Evolutionary conservation across 2,888 invertebrate genomes (phyloP).

Genomic region (Monochamus alternatus): DNA sequence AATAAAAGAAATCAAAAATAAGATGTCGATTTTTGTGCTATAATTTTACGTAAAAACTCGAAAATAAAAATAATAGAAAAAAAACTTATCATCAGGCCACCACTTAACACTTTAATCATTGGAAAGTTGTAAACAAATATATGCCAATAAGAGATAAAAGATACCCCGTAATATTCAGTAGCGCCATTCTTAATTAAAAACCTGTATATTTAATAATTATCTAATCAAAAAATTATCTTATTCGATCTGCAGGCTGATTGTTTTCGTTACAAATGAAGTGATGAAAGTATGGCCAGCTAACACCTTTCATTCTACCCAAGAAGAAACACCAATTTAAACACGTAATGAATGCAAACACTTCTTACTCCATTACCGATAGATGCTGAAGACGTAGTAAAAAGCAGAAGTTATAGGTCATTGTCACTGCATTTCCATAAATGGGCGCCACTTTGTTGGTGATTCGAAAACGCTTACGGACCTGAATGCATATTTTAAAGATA

Average conservation of each 20-base stretch:
- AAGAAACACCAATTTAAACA: constrained; percentile 18
- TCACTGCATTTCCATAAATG: constrained; percentile 27
- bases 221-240: no score
- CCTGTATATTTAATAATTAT: no score
- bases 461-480: constrained; percentile 28
- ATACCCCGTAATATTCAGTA: no score
- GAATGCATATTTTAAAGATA: constrained; percentile 29
- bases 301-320: not conserved
- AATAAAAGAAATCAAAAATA: no score
- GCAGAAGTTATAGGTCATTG: constrained; percentile 32
- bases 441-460: constrained; percentile 25
- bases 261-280: constrained; percentile 16
- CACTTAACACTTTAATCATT: no score
- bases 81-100: no score
- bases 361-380: constrained; percentile 22
- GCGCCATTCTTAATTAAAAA: no score
- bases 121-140: no score
- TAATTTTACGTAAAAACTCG: no score
- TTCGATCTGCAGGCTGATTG: not conserved
- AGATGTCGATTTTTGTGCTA: no score
- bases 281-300: constrained; percentile 14
- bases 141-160: no score
- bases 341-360: constrained; percentile 19
- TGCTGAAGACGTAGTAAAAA: constrained; percentile 23
- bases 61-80: no score